Conservation (phyloP, 1,140 invertebrate genomes). For the Scaptomyza graminum region DNA sequence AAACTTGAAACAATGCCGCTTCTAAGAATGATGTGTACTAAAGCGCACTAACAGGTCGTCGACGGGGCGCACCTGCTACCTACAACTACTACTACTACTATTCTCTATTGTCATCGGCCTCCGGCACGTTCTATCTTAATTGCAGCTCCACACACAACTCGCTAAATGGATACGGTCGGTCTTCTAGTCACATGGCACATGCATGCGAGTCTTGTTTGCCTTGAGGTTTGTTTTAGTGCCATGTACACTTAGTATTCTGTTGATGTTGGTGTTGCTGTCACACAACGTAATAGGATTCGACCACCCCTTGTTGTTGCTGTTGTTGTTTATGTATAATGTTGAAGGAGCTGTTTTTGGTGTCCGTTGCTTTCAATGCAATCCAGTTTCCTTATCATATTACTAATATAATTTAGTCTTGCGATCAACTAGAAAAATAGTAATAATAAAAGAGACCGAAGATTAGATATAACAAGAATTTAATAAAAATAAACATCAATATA, state of each 20-base stretch:
- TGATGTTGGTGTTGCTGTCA: not conserved
- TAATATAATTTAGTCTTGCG: conserved; percentile 9
- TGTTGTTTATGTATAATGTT: conserved; percentile 6
- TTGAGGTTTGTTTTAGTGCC: conserved; percentile 33
- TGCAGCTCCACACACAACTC: conserved; percentile 46
- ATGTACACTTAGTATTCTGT: conserved; percentile 3
- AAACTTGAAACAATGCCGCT: conserved; percentile 9
- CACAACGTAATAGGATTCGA: conserved; percentile 32
- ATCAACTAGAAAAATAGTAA: conserved; percentile 7
- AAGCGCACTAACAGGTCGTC: conserved; percentile 38
- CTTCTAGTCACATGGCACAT: conserved; percentile 54
- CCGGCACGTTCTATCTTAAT: conserved; percentile 38
- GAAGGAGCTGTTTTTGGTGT: not conserved
- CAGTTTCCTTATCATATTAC: conserved; percentile 15
- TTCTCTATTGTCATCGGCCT: conserved; percentile 29
- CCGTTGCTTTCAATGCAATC: conserved; percentile 3
- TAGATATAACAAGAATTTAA: not conserved
- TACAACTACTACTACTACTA: no score
- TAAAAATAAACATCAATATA: not conserved
- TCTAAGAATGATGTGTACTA: no score
- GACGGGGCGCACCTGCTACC: conserved; percentile 16
- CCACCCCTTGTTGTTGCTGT: conserved; percentile 6
- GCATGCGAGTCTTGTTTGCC: conserved; percentile 35
- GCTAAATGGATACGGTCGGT: conserved; percentile 10
- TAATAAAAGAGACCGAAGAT: not conserved